Conservation (phyloP, 2,113 vertebrate genomes). For the Laticauda laticaudata region DNA sequence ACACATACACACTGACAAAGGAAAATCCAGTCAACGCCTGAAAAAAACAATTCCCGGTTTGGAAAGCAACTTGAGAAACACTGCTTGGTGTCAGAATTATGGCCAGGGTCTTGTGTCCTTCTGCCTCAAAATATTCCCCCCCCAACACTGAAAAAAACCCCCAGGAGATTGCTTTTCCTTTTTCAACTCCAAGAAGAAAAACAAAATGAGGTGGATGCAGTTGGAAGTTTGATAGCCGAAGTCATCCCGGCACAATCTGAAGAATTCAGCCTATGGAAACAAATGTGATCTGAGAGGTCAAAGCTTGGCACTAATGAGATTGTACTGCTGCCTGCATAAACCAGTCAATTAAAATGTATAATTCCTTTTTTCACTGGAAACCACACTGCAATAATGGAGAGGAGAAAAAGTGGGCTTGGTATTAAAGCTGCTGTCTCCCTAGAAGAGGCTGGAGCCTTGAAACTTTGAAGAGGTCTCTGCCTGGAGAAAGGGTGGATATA, state of each 20-base stretch:
- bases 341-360: neutral
- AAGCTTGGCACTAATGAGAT: constrained; percentile 28
- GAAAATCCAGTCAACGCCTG: constrained; percentile 33
- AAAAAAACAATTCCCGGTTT: constrained; percentile 43
- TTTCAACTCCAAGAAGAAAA: neutral
- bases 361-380: neutral
- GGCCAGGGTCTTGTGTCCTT: constrained; percentile 42
- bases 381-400: neutral
- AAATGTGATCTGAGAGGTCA: neutral
- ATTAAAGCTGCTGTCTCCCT: neutral
- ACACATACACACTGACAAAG: neutral
- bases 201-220: neutral
- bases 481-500: neutral
- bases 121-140: accelerated
- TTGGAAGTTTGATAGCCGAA: neutral
- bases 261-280: neutral
- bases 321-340: neutral
- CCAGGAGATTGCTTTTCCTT: neutral
- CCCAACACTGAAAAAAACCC: neutral
- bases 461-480: neutral
- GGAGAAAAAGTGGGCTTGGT: accelerated
- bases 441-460: neutral
- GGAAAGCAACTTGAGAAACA: constrained; percentile 19
- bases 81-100: constrained; percentile 46
- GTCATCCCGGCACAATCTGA: neutral